Base-by-base conservation (phyloP, 1,140 invertebrate species). In the Drosophila virilis region DNA sequence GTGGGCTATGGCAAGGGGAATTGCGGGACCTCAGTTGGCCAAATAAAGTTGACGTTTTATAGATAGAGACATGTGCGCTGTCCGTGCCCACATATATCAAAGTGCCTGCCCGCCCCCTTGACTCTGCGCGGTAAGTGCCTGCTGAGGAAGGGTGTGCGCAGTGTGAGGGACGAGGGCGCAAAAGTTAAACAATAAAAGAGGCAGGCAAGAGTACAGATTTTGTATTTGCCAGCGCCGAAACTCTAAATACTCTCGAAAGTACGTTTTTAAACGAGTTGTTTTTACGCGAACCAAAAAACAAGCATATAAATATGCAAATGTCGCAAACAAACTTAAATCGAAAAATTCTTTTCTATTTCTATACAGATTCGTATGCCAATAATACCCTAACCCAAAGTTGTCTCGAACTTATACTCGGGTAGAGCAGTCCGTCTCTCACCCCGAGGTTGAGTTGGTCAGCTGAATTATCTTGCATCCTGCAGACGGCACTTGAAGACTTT, bases 41-140 rank as follows among this genome's bases (percentile, higher is more conserved):
- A 88, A 83, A 88, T 83, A 83, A 83, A 86, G 83, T 88, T 88
- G 83, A 86, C 83, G 76, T 79, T 88, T 86, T 88, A 86, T 86
- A 88, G 83, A 88, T 86, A 79, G 78, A 86, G 79, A 86, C 82
- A 82, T 88, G 82, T 85, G 81, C 78, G 77, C 76, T 79, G 17
- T 8, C 45, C 17, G 75, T 32, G 17, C 61, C 38, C 72, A 62
- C 77, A 78, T 79, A 86, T 81, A 57, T 78, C 73, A 75, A 69
- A 69, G 40, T 61, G 55, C 72, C 69, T 60, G 62, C 2, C 42
- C 55, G 70, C 60, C 40, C 43, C 3, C 9, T 45, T 50, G 32
- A 54, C 22, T 28, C 67, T 45, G 38, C 40, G 46, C 48, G 10
- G 48, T 54, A 60, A 59, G 48, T 60, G 40, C 9, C 12, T n/a